These are phyloP conservation scores for Drosophila dives DNA, from an alignment of 2,888 invertebrate species.

Conservation along the genomic window DNA sequence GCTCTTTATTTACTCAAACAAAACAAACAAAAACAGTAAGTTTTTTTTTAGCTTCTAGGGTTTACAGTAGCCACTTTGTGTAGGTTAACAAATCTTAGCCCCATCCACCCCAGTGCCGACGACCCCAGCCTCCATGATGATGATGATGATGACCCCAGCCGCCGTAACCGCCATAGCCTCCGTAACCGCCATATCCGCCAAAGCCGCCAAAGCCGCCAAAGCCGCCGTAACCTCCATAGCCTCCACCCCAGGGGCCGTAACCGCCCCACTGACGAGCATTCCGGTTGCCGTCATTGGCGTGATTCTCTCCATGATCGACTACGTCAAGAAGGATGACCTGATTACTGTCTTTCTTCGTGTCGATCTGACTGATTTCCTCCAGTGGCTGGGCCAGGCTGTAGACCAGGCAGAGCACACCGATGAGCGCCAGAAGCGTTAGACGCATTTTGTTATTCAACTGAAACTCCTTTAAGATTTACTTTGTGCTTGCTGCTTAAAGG, in stretches of 20 bases:
- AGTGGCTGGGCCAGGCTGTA: conserved; percentile 26
- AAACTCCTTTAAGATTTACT: conserved; percentile 1
- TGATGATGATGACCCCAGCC: conserved; percentile 21
- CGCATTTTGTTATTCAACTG: conserved; percentile 49
- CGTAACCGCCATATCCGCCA: not conserved
- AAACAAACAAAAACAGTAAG: conserved; percentile 6
- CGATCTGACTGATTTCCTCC: conserved; percentile 20
- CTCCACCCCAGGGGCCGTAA: conserved; percentile 11
- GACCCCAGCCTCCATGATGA: conserved; percentile 4
- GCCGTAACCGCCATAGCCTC: conserved; percentile 7
- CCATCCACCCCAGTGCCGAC: conserved; percentile 12
- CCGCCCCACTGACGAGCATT: not conserved
- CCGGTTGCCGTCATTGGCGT: conserved; percentile 1
- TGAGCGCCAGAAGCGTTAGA: conserved; percentile 53
- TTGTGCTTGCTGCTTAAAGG: conserved; percentile 7
- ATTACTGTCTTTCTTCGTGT: conserved; percentile 9
- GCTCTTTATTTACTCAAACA: conserved; percentile 53
- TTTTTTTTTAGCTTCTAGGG: not conserved
- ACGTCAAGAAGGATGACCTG: conserved; percentile 45
- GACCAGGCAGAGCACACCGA: conserved; percentile 51
- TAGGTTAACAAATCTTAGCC: conserved; percentile 21
- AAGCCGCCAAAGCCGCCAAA: not conserved
- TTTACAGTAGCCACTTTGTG: not conserved
- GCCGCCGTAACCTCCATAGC: conserved; percentile 2
- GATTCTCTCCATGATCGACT: conserved; percentile 43